Evolutionary conservation across 2,113 vertebrate genomes (phyloP).

Genomic region (Brachionichthys hirsutus): DNA sequence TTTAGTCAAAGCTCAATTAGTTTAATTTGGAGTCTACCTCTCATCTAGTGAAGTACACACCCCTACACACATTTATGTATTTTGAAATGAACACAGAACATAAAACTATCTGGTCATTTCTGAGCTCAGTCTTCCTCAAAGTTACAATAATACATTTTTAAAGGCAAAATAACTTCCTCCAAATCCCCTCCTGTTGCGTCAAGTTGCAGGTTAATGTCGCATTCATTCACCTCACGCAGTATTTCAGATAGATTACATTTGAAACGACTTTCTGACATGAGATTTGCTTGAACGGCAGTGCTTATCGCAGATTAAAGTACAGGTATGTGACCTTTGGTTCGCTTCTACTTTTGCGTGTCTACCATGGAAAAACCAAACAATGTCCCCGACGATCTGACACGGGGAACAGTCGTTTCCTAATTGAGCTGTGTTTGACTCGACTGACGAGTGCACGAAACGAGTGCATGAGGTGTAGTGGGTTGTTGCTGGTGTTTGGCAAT

Average conservation of each 20-base stretch:
- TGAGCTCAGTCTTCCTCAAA: constrained; percentile 36
- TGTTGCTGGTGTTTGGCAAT: constrained; percentile 57
- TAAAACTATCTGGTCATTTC: constrained; percentile 46
- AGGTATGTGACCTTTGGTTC: constrained; percentile 64
- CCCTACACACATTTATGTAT: constrained; percentile 38
- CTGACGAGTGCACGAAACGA: constrained; percentile 52
- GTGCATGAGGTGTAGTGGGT: constrained; percentile 65
- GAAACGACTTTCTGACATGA: constrained; percentile 31
- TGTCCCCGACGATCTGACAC: constrained; percentile 42
- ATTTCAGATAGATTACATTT: constrained; percentile 36
- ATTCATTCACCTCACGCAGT: constrained; percentile 19
- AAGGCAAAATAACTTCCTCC: constrained; percentile 22
- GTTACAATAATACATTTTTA: constrained; percentile 17
- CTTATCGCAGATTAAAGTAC: constrained; percentile 61
- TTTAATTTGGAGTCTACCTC: constrained; percentile 40
- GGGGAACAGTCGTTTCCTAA: constrained; percentile 44
- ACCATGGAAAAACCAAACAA: constrained; percentile 48
- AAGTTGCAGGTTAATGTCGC: constrained; percentile 17
- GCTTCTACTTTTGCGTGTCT: constrained; percentile 62
- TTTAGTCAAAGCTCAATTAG: constrained; percentile 36
- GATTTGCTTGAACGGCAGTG: constrained; percentile 44
- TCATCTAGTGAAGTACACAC: constrained; percentile 48
- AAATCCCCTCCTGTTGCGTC: constrained; percentile 5
- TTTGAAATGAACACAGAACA: constrained; percentile 51
- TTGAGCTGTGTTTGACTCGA: constrained; percentile 54